phyloP scores from a whole-genome alignment of 2,888 invertebrate species.

The Acanthoscelides obtectus region DNA sequence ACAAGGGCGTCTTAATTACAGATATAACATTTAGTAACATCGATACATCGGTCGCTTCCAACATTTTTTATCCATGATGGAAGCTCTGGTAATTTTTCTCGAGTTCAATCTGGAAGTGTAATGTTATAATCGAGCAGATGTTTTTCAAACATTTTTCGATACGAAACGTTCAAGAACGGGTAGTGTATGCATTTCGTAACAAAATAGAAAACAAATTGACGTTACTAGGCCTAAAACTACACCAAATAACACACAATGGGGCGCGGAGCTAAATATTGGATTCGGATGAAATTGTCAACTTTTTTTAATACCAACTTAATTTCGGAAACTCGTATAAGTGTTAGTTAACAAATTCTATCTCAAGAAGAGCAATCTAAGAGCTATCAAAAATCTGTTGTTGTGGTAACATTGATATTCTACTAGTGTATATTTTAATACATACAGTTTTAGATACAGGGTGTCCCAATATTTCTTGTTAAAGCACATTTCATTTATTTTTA shows the following conservation, averaged over 20 bases:
- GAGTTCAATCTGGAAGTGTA: not conserved
- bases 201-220: constrained; percentile 25
- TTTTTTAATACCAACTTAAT: no score
- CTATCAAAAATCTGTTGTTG: no score
- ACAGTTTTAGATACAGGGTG: no score
- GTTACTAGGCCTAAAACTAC: constrained; percentile 23
- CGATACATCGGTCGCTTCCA: not conserved
- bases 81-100: not conserved
- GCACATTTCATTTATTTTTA: no score
- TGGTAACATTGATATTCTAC: no score
- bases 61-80: not conserved
- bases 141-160: not conserved
- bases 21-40: not conserved
- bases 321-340: no score
- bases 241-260: constrained; percentile 17
- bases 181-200: not conserved
- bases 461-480: no score
- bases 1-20: not conserved
- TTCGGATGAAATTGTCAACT: constrained; percentile 11
- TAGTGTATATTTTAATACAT: no score
- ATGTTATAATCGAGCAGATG: not conserved
- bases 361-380: no score
- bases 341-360: no score
- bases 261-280: constrained; percentile 21
- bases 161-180: not conserved